Conservation (phyloP, 2,113 vertebrate species). For the Piliocolobus tephrosceles region DNA sequence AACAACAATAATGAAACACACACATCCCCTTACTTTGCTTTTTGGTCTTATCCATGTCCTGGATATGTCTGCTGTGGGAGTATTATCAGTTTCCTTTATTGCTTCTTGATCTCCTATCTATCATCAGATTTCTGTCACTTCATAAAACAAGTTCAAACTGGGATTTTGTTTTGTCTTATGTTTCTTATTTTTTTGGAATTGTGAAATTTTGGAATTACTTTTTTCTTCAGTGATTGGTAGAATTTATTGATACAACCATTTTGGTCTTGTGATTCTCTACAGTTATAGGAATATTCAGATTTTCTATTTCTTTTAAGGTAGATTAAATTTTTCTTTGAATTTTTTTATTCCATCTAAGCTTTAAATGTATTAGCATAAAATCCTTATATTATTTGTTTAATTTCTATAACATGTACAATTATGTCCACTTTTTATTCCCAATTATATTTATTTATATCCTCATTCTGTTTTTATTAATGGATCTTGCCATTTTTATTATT, state of each 20-base stretch:
- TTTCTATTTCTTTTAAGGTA: background rate
- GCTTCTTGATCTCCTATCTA: background rate
- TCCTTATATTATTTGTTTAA: background rate
- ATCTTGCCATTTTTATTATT: background rate
- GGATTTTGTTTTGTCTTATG: background rate
- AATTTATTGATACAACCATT: background rate
- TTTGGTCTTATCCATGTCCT: background rate
- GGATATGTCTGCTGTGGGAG: accelerated
- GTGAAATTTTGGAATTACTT: background rate
- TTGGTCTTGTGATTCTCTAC: background rate
- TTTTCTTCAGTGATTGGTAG: background rate
- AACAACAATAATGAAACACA: background rate
- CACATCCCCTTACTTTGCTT: background rate
- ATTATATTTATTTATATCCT: background rate
- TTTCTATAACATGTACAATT: background rate
- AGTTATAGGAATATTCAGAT: background rate
- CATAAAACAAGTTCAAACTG: background rate
- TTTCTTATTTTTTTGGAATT: background rate
- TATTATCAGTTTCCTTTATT: background rate
- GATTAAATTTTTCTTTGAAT: background rate
- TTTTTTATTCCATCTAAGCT: background rate
- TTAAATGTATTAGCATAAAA: background rate
- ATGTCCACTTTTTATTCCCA: background rate
- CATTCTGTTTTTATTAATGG: background rate
- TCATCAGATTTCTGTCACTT: background rate